Percentiles rank a stretch among this genome's conserved stretches.
Evolutionary conservation across 2,113 vertebrate species (phyloP).

Genomic region (Lepus americanus): DNA sequence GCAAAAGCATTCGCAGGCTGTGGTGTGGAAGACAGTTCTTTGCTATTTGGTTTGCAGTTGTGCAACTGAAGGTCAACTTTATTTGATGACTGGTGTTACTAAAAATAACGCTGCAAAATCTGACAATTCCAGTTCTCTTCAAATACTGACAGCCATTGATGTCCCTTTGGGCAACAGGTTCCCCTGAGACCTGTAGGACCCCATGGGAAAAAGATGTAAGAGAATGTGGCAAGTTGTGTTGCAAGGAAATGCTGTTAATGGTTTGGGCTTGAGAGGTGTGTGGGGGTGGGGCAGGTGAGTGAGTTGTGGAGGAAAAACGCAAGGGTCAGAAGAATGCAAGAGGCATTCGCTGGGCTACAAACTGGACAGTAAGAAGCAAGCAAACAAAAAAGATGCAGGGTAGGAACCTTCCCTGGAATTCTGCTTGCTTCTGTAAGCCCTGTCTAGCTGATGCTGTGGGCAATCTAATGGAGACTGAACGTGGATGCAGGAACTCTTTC

Average conservation of each 20-base stretch:
- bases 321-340: conserved; percentile 38
- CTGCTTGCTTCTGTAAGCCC: neutral
- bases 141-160: conserved; percentile 5
- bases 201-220: neutral
- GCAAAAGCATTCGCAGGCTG: neutral
- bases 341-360: neutral
- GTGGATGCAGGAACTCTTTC: conserved; percentile 37
- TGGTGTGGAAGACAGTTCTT: neutral
- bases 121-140: conserved; percentile 53
- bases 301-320: conserved; percentile 34
- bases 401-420: neutral
- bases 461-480: conserved; percentile 30
- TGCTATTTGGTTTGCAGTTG: conserved; percentile 54
- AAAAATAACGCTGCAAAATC: conserved; percentile 42
- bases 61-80: conserved; percentile 26
- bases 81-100: conserved; percentile 37
- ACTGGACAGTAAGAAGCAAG: neutral
- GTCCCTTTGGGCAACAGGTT: conserved; percentile 30
- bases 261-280: neutral
- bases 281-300: neutral
- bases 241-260: neutral
- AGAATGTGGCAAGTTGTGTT: neutral
- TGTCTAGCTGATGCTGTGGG: conserved; percentile 2
- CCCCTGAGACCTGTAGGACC: conserved; percentile 5
- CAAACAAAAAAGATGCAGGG: neutral